Evolutionary conservation across 2,113 vertebrate species (phyloP), one percentile per base, ranked within the genome.

Genomic region (Scomber colias): DNA sequence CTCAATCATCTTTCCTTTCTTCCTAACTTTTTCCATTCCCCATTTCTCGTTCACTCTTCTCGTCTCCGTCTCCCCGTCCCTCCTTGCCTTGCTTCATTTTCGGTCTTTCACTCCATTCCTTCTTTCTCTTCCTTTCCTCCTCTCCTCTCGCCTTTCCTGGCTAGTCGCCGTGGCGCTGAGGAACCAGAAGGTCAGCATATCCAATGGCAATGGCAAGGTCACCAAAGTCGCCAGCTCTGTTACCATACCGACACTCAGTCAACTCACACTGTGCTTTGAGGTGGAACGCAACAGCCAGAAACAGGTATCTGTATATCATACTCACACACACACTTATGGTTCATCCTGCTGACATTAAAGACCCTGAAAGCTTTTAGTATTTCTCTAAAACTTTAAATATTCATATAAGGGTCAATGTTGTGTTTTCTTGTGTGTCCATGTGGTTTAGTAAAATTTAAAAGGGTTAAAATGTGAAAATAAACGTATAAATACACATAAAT

Each of bases 241-340:
- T 15, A 71, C 89, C 79, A 75, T 99, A 14, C 96, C 97, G 1
- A 76, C 90, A 7, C 95, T 99, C 1, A 93, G 72, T 0, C 94
- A 97, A 19, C 96, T 99, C 77, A 98, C 97, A 0, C 40, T 97
- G 1, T 99, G 98, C 92, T 97, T 99, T 5, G 98, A 99, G 94
- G 91, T 95, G 45, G 90, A 95, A 17, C 94, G 95, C 79, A 79
- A 9, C 16, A 60, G 78, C 9, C 53, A 87, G n/a, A 5, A 92
- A 89, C 74, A 76, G 87, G 92, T 85, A 9, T 4, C 55, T 2
- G 92, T 85, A 9, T 4, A 46, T 2, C 44, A 17, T 50, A 3
- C 73, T 46, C 49, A 11, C 63, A 21, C 57, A 15, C 44, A 59
- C 13, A 15, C 11, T 1, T 19, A 14, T 44, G 2, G 24, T 27